Evolutionary conservation across 2,113 vertebrate genomes (phyloP), one percentile per base, ranked within the genome.

Genomic region (Tychaedon coryphoeus): DNA sequence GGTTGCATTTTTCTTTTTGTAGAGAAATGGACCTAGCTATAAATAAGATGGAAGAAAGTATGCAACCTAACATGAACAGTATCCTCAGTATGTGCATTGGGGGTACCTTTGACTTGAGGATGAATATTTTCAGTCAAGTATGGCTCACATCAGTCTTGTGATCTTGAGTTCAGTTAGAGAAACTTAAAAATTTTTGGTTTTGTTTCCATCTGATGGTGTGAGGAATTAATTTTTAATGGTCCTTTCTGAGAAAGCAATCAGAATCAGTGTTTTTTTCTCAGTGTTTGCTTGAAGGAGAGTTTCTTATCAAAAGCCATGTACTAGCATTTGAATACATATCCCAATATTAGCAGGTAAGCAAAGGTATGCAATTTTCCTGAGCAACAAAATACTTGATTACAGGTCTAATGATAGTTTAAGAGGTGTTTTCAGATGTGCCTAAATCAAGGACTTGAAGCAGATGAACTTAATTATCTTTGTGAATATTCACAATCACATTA

Each of bases 381-480:
- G 94, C 90, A 96, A 96, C 83, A 97, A 96, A 96, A 96, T 95
- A 93, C 95, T 95, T 97, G 97, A 97, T 97, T 97, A 95, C 96
- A 97, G 95, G 81, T 95, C 96, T 97, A 97, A 97, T 97, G 96
- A 96, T 97, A 95, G 92, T 93, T 96, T 97, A 97, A 97, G 93
- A 95, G 79, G 50, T 97, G 95, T 97, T 97, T 97, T 97, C 93
- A 92, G 90, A 94, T 96, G 80, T 91, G 54, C 95, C 86, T 75
- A 94, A 97, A 97, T 97, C 96, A 97, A 95, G 94, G 88, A 80
- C 94, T 95, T 96, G 83, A 91, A 93, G 95, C 94, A 97, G 96
- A 96, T 95, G 95, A 97, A 88, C 93, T 97, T 96, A 96, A 97
- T 97, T 97, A 97, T 97, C 92, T 96, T 94, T 95, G 95, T 96